Conservation (phyloP, 2,797 vertebrate genomes). For the Trichosurus vulpecula region DNA sequence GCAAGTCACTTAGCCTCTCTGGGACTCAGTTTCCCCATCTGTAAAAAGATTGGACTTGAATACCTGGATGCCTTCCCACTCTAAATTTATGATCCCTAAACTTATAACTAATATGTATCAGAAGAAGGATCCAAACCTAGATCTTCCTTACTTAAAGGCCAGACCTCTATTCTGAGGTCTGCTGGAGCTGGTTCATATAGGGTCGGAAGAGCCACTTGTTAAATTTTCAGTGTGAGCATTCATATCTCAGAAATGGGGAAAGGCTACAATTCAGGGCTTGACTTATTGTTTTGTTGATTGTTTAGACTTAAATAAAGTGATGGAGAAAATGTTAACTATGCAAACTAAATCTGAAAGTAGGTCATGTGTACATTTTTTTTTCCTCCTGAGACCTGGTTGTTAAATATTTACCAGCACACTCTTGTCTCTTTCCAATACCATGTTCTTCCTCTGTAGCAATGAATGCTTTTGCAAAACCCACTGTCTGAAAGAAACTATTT, state of each 20-base stretch:
- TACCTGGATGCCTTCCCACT: background rate
- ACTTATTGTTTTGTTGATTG: background rate
- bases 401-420: background rate
- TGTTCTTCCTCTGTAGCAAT: background rate
- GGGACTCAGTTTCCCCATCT: background rate
- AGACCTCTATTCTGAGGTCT: background rate
- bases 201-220: background rate
- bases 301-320: background rate
- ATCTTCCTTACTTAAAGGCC: background rate
- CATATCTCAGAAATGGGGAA: background rate
- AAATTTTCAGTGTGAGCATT: background rate
- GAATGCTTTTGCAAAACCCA: slow-evolving; percentile 36
- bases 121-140: background rate
- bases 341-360: background rate
- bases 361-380: background rate
- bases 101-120: background rate
- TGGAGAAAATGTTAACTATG: background rate
- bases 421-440: background rate
- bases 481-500: slow-evolving; percentile 2
- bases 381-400: background rate
- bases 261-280: background rate
- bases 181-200: background rate
- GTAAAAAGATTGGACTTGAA: background rate
- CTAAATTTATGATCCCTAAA: background rate
- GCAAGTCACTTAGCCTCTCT: background rate